Evolutionary conservation across 2,888 invertebrate genomes (phyloP), one percentile per base, ranked within the genome.

Genomic region (Acleris emargana): DNA sequence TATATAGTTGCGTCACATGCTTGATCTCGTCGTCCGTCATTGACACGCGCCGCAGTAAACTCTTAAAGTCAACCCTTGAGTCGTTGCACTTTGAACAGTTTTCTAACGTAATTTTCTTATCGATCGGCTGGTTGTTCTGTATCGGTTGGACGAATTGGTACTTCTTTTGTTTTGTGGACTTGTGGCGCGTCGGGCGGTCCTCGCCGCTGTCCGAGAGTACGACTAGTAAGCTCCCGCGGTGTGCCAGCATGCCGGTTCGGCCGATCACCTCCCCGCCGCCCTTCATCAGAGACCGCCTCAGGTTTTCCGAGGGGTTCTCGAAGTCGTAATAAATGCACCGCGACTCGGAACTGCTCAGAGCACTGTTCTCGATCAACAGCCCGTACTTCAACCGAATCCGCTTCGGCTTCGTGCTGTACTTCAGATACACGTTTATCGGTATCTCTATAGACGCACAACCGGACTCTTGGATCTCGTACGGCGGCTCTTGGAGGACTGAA

Each of bases 381-480:
- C 88, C 87, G 78, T 92, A 92, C 69, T 83, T 77, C 68, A 92
- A 81, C 20, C 88, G 83, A 55, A 92, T 90, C 78, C 86, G 89
- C 81, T 86, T 89, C 80, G 89, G 91, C 71, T 84, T 84, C 72
- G 73, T 82, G 78, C 84, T 87, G 76, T 83, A 83, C 76, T 92
- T 92, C 76, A 92, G 83, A 81, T 91, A 89, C 77, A 92, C 89
- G 80, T 92, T 86, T 60, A 92, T 91, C 45, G 92, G 92, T 75
- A 92, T 89, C 57, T 91, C 89, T 64, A 91, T 87, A 25, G 91
- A 91, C 25, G 88, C 86, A 76, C 86, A 87, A 55, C 91, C 91
- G 43, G 92, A 90, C 78, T 92, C 92, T 80, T 91, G 88, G 73
- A 92, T 91, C 81, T 92, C 92, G 82, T 91, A 92, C 70, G 92